Base-by-base conservation (phyloP, 2,888 invertebrate species). In the Drosophila fulvimacula region DNA sequence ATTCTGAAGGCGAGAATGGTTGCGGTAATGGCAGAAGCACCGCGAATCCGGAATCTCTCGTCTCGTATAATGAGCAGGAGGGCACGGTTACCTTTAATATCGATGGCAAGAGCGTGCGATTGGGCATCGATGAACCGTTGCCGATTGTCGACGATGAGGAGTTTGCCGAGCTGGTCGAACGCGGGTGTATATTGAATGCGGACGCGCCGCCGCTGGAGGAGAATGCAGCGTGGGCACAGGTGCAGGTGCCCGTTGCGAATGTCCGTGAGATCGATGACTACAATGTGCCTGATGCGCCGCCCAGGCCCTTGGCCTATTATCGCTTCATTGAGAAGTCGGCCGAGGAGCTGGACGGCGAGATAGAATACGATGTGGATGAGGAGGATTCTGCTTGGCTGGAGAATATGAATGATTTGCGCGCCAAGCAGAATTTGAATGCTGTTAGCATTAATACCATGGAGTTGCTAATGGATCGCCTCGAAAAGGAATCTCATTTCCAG, bases 341-440 rank as follows among this genome's bases (percentile, higher is more conserved):
- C 0, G 98, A 99, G 92, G 98, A 99, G 91, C 93, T 99, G 30
- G 98, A 99, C 91, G 98, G 98, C 65, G 97, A 96, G 88, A 95
- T 96, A 9, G 99, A 99, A 92, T 99, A 99, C 93, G 99, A 99
- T 93, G 96, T 99, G 81, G 99, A 99, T 92, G 99, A 99, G 91
- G 99, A 99, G 93, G 99, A 99, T 90, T 96, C 97, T 15, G 97
- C 97, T 0, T 99, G 99, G 99, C 93, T 99, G 69, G 94, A 95
- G 38, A 94, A 97, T 60, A 95, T 98, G 78, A 99, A 99, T 92
- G 96, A 97, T 82, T 94, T 95, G 79, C 94, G 99, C 52, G 94
- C 95, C 59, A 94, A 95, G 44, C 95, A 95, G 58, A 95, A 95
- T 2, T 91, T 97, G 36, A 95, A 95, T 4, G 93, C 95, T 0